Base-by-base conservation (phyloP, 2,797 vertebrate genomes). In the Etheostoma nigrum region DNA sequence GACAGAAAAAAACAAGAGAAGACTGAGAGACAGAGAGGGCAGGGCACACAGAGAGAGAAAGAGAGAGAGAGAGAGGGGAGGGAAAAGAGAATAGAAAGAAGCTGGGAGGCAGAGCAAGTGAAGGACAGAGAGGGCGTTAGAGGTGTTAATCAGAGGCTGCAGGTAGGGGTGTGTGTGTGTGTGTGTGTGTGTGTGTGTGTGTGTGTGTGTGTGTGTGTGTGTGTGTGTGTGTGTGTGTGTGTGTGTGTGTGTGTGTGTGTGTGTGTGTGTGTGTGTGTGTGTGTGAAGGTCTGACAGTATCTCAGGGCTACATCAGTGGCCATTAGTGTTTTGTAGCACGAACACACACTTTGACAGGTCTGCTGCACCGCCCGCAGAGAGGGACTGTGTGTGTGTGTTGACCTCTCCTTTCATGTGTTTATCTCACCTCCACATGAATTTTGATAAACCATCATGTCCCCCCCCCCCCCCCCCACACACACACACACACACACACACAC, bases 311-410 rank as follows among this genome's bases (percentile, higher is more conserved):
- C 85, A 86, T 91, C 91, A 86, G 86, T 40, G 72, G 69, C 69
- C 81, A 88, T 89, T 89, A 88, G 77, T 88, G 79, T 88, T 89
- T 84, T 86, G 74, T 78, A 82, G 78, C 83, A 85, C 33, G 33
- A 88, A 89, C 83, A 92, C 87, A 81, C 78, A 74, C 67, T 86
- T 78, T 90, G 88, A 89, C 90, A 88, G 86, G 83, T 88, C 48
- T 12, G 63, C 71, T 1, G 45, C 69, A 48, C 58, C 49, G 63
- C 85, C 84, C 0, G 76, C 80, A 67, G 83, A 73, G 85, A 67
- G 19, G 21, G 19, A 1, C 30, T 23, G 27, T 70, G 60, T 51
- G 59, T 33, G 72, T 58, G 60, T 61, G 55, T 30, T 90, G 85
- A 84, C 83, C 85, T 79, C 67, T 51, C 72, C 49, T 79, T 82